Base-by-base conservation (phyloP, 2,888 invertebrate species). In the Pycnomerus fuliginosus region DNA sequence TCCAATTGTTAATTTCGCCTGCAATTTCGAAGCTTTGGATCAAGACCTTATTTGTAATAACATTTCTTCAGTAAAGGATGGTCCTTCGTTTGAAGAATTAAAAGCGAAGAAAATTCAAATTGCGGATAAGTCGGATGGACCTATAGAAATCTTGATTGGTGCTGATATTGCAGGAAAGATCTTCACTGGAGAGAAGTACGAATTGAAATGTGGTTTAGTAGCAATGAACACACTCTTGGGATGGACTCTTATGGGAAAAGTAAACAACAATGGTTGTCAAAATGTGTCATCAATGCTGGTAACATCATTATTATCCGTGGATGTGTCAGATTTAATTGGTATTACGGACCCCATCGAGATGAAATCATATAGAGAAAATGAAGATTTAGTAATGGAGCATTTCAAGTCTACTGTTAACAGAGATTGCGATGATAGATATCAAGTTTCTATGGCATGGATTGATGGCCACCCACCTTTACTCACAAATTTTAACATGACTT, bases 191-290 rank as follows among this genome's bases (percentile, higher is more conserved):
- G 41, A 45, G 2, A 7, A n/a, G 5, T 10, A 30, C 20, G 13
- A 17, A 5, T 23, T 50, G 8, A 20, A 39, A 11, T 35, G 11
- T 22, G 52, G 48, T 14, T 28, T 52, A 16, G 37, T 46, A n/a
- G 48, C 50, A n/a, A 33, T 53, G 15, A 48, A 50, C 10, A 54
- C 54, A 10, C 13, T 10, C 5, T 30, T 53, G 3, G 52, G 52
- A 5, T 54, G 52, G 52, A 52, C 50, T 5, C 17, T 53, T 10
- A 39, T 38, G 37, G 52, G 52, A 1, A 44, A 40, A 35, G 16
- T 40, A 4, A 12, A 23, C 10, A 10, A 15, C 12, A 27, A 16
- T 31, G 22, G n/a, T n/a, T n/a, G n/a, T n/a, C n/a, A n/a, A n/a
- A n/a, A n/a, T n/a, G n/a, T n/a, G n/a, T n/a, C n/a, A n/a, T n/a